A percentile compares a stretch with the other conserved stretches of the same genome.
phyloP scores from a whole-genome alignment of 2,888 invertebrate species.

The Lycia hirtaria region DNA sequence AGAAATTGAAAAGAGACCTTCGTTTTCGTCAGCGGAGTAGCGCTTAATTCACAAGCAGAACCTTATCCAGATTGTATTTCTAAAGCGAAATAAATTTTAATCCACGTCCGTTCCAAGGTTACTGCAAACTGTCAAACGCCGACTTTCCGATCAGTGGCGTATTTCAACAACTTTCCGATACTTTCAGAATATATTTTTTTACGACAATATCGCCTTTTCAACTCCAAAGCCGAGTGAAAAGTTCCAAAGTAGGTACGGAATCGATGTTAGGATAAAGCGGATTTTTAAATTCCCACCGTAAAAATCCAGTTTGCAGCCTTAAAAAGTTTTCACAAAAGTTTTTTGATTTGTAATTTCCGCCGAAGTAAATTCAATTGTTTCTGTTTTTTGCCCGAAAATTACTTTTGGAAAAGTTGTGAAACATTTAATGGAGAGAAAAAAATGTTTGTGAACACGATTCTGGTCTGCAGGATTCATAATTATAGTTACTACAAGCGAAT shows the following conservation, averaged over 20 bases:
- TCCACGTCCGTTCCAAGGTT: constrained; percentile 54
- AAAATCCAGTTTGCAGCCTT: constrained; percentile 19
- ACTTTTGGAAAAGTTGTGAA: constrained; percentile 11
- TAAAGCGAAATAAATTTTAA: constrained; percentile 28
- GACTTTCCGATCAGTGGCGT: constrained; percentile 51
- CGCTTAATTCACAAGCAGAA: neutral
- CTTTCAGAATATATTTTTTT: constrained; percentile 42
- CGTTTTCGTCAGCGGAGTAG: neutral
- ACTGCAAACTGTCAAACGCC: constrained; percentile 59
- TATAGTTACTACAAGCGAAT: too few relatives aligned
- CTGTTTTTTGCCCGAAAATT: constrained; percentile 21
- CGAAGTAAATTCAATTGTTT: constrained; percentile 22
- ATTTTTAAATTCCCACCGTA: constrained; percentile 23
- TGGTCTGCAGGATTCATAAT: too few relatives aligned
- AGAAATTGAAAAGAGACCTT: too few relatives aligned
- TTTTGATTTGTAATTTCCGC: constrained; percentile 29
- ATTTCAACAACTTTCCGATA: constrained; percentile 51
- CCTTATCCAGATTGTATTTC: neutral
- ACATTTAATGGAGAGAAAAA: constrained; percentile 9
- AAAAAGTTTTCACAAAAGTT: constrained; percentile 19
- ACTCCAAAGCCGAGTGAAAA: constrained; percentile 34
- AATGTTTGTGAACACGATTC: neutral
- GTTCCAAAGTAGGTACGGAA: constrained; percentile 31
- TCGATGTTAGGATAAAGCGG: constrained; percentile 31
- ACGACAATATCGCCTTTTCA: constrained; percentile 33